Conservation (phyloP, 2,797 vertebrate genomes). For the Potorous gilbertii region DNA sequence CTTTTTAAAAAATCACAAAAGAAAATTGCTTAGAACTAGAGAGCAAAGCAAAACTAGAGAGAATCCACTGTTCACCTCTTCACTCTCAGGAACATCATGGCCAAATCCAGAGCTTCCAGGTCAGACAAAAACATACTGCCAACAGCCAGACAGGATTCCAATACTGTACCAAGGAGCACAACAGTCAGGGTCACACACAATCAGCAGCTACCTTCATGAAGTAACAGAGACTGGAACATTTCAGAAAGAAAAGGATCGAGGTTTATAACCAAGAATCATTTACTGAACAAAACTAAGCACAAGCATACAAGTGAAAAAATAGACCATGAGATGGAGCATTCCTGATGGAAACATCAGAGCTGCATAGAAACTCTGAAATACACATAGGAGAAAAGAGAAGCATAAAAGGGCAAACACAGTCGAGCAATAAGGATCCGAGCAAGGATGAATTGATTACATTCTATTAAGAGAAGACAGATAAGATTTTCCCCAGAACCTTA, state of each 20-base stretch:
- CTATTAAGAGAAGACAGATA: not conserved
- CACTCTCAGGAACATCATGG: not conserved
- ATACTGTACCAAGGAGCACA: not conserved
- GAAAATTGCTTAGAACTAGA: not conserved
- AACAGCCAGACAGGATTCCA: not conserved
- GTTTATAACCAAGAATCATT: not conserved
- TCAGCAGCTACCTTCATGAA: not conserved
- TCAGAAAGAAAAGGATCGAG: not conserved
- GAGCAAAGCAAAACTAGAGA: not conserved
- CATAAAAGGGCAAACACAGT: not conserved
- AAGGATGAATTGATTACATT: not conserved
- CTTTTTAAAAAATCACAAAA: not conserved
- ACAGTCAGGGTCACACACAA: not conserved
- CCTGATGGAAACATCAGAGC: not conserved
- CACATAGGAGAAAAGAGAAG: not conserved
- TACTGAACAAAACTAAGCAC: not conserved
- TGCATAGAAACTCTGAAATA: not conserved
- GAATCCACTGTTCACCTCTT: not conserved
- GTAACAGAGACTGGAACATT: not conserved
- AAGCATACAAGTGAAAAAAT: not conserved
- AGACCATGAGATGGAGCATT: not conserved
- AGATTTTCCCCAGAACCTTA: not conserved
- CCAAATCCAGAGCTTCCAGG: not conserved
- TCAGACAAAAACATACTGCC: not conserved
- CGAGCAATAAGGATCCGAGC: not conserved